Conservation (phyloP, 1,140 invertebrate genomes). For the Trichonephila inaurata region DNA sequence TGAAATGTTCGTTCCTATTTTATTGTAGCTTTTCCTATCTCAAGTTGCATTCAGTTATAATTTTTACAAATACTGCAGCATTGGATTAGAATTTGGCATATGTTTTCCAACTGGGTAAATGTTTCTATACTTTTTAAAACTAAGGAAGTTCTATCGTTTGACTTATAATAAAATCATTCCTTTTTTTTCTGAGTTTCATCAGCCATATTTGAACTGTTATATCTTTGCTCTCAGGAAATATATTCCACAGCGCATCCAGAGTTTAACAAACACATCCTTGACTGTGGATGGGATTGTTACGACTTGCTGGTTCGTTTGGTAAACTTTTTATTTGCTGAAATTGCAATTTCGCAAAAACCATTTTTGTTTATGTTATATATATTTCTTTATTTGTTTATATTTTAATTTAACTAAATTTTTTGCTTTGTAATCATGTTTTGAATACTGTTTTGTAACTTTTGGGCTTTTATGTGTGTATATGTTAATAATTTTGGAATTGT, state of each 20-base stretch:
- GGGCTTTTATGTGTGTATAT: background rate
- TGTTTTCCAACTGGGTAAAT: constrained; percentile 56
- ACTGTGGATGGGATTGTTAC: constrained; percentile 53
- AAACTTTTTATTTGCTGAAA: constrained; percentile 71
- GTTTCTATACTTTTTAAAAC: constrained; percentile 65
- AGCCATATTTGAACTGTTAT: constrained; percentile 30
- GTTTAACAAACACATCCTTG: constrained; percentile 30
- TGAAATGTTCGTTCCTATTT: constrained; percentile 55
- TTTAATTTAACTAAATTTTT: background rate
- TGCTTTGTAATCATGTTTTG: background rate
- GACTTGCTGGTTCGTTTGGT: constrained; percentile 54
- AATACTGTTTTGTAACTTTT: background rate
- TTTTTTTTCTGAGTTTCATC: constrained; percentile 38
- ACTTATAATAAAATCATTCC: constrained; percentile 1
- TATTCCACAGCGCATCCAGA: constrained; percentile 68
- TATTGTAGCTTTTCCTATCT: constrained; percentile 53
- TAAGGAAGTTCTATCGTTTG: constrained; percentile 52
- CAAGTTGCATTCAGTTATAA: constrained; percentile 46
- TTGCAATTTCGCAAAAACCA: constrained; percentile 10
- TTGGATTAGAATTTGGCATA: constrained; percentile 51
- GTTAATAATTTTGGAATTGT: background rate
- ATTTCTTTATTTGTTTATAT: background rate
- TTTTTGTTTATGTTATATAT: background rate
- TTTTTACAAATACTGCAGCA: constrained; percentile 23
- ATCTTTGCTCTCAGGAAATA: constrained; percentile 59